A percentile compares a stretch with the other conserved stretches of the same genome.
Conservation (phyloP, 2,797 vertebrate species). For the Chiroxiphia lanceolata region DNA sequence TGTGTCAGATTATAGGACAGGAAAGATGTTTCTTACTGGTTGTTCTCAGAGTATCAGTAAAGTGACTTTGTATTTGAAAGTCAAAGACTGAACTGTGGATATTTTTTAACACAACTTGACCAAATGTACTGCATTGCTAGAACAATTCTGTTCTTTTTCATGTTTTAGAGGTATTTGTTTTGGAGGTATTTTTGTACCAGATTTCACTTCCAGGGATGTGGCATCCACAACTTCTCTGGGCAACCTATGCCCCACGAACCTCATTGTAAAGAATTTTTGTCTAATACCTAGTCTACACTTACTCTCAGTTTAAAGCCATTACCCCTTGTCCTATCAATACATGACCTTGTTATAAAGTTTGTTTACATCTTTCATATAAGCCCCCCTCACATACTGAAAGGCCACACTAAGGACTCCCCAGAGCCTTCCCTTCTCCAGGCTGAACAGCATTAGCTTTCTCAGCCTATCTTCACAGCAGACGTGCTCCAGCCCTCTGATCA, state of each 20-base stretch:
- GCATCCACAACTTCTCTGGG: not conserved
- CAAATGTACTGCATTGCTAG: not conserved
- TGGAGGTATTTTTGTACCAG: not conserved
- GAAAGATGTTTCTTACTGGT: not conserved
- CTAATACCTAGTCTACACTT: not conserved
- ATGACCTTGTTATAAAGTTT: not conserved
- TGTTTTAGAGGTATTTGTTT: not conserved
- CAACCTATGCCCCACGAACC: not conserved
- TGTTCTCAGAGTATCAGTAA: not conserved
- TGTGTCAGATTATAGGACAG: not conserved
- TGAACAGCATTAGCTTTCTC: not conserved
- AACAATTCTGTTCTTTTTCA: not conserved
- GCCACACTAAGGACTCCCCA: not conserved
- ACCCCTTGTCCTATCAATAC: not conserved
- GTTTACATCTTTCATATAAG: not conserved
- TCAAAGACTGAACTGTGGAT: not conserved
- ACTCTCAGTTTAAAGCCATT: not conserved
- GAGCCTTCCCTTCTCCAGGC: not conserved
- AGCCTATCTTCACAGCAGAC: not conserved
- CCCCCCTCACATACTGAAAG: not conserved
- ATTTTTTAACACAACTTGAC: not conserved
- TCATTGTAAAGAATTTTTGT: not conserved
- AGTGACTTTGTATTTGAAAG: not conserved
- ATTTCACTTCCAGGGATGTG: not conserved
- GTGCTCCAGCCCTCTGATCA: not conserved